These are phyloP conservation scores for Melanophora roralis DNA, from an alignment of 2,888 invertebrate genomes.

Conservation along the genomic window DNA sequence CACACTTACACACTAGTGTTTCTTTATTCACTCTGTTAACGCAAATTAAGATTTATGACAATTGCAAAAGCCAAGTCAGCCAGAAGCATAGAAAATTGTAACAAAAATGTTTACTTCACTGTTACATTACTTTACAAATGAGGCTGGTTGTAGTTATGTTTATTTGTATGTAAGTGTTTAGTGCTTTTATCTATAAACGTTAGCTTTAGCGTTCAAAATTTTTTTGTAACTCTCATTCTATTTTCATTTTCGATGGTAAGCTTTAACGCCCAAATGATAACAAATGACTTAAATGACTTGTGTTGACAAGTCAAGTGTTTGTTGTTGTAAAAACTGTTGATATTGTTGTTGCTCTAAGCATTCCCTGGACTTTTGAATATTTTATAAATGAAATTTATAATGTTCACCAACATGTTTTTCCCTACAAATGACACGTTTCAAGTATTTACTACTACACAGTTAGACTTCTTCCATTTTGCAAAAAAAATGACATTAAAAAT, in stretches of 20 bases:
- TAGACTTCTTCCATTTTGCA: background rate
- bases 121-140: no score
- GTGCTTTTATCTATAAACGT: background rate
- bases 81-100: slow-evolving; percentile 50
- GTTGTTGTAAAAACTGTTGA: background rate
- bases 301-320: slow-evolving; percentile 61
- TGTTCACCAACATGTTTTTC: background rate
- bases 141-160: background rate
- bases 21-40: slow-evolving; percentile 9
- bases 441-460: background rate
- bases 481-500: background rate
- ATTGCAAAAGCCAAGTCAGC: slow-evolving; percentile 51
- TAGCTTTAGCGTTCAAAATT: background rate
- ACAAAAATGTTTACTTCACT: background rate
- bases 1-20: background rate
- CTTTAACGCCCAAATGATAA: slow-evolving; percentile 64
- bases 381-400: slow-evolving; percentile 32
- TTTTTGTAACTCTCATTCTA: background rate
- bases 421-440: background rate
- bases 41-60: slow-evolving; percentile 63
- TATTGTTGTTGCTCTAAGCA: background rate
- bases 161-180: background rate
- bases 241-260: slow-evolving; percentile 9
- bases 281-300: slow-evolving; percentile 63
- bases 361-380: slow-evolving; percentile 36